Conservation (phyloP, 1,140 invertebrate genomes). For the Trichonephila inaurata region DNA sequence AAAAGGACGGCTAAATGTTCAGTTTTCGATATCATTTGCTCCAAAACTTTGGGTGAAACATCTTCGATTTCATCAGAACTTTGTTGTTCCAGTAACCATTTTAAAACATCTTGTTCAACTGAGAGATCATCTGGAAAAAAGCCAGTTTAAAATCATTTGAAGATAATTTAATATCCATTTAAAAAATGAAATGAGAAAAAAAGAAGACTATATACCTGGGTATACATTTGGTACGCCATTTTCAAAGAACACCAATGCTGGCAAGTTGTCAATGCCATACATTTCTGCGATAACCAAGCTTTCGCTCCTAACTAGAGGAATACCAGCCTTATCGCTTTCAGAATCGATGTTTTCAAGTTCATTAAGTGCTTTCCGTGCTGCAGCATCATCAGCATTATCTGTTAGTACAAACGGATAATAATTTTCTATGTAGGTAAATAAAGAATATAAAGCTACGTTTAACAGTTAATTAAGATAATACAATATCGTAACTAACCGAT, state of each 20-base stretch:
- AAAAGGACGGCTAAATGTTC: slow-evolving; percentile 95
- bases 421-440: not conserved
- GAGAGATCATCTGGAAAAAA: slow-evolving; percentile 79
- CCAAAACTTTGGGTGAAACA: slow-evolving; percentile 95
- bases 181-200: not conserved
- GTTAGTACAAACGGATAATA: slow-evolving; percentile 78
- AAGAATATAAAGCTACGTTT: not conserved
- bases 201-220: slow-evolving; percentile 84
- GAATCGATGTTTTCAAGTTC: slow-evolving; percentile 97
- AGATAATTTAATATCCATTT: not conserved
- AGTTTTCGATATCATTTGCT: slow-evolving; percentile 92
- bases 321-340: slow-evolving; percentile 91
- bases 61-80: slow-evolving; percentile 97
- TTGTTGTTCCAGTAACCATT: slow-evolving; percentile 79
- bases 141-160: not conserved
- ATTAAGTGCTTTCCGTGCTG: slow-evolving; percentile 91
- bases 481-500: not conserved
- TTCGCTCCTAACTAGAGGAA: slow-evolving; percentile 82
- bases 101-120: slow-evolving; percentile 79
- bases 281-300: slow-evolving; percentile 90
- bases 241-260: slow-evolving; percentile 96
- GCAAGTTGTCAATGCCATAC: slow-evolving; percentile 92
- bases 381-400: slow-evolving; percentile 95
- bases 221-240: slow-evolving; percentile 93
- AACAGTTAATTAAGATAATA: not conserved